Base-by-base conservation (phyloP, 2,888 invertebrate genomes). In the Caenorhabditis drosophilae region DNA sequence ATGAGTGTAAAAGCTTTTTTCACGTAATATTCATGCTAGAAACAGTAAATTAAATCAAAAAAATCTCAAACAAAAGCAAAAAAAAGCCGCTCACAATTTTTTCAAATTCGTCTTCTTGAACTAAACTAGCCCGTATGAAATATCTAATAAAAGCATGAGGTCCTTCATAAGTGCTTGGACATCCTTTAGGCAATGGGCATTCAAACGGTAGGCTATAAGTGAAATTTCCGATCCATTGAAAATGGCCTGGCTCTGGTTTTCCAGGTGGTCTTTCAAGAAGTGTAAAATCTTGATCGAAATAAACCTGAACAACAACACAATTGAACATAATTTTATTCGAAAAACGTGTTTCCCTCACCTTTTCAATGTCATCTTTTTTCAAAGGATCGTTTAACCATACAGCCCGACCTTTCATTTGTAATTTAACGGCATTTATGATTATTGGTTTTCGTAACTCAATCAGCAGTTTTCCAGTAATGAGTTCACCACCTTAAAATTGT, bases 231-330 rank as follows among this genome's bases (percentile, higher is more conserved):
- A 67, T 71, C 81, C 82, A 82, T 31, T 75, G 67, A 61, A 82
- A 82, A 57, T 82, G 77, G 9, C 80, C 80, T 4, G 81, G 75
- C 27, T 82, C 80, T 22, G 68, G 70, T 41, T 72, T 70, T 7
- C 82, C 82, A n/a, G 82, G 82, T 12, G 82, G 82, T 7, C 82
- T 69, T 58, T 82, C 82, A 50, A 82, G 60, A 18, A 82, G 60
- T 16, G 79, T 73, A 59, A 83, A 75, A 56, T 80, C 78, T 48
- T 75, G 75, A 55, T 82, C 81, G 51, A 82, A 83, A 63, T 75
- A 77, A 12, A 82, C 73, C 70, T 73, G 45, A 35, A 55, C 47
- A 23, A 31, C n/a, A n/a, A n/a, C n/a, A n/a, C n/a, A n/a, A n/a
- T n/a, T 47, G 22, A 60, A 16, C 27, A 45, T n/a, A 20, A 31